These are phyloP conservation scores for Agrochola circellaris DNA, from an alignment of 2,888 invertebrate species.

Conservation along the genomic window DNA sequence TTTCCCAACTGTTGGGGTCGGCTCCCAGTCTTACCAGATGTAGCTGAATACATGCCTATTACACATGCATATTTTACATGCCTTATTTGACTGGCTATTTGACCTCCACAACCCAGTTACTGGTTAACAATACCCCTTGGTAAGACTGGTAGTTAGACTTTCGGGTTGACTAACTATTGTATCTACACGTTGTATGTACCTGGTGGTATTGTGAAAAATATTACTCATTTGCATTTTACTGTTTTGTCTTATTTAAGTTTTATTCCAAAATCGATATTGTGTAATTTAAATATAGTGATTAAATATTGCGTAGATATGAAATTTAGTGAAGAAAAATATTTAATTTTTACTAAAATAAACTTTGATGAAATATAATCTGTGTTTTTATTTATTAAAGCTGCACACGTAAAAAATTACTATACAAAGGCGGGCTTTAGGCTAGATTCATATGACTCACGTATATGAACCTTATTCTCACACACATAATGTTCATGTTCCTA, in stretches of 20 bases:
- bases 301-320: constrained; percentile 64
- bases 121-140: not conserved
- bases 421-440: not conserved
- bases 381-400: constrained; percentile 37
- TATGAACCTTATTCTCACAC: not conserved
- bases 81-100: not conserved
- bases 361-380: constrained; percentile 60
- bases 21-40: not conserved
- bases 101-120: not conserved
- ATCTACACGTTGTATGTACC: constrained; percentile 52
- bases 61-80: not conserved
- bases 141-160: constrained; percentile 13
- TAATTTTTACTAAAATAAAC: constrained; percentile 77
- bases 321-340: constrained; percentile 65
- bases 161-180: constrained; percentile 13
- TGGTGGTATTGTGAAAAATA: constrained; percentile 55
- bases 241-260: constrained; percentile 70
- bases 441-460: no score
- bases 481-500: not conserved
- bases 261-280: constrained; percentile 78
- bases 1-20: not conserved
- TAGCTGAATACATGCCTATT: not conserved
- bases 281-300: constrained; percentile 67
- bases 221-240: constrained; percentile 75
- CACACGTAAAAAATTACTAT: not conserved